Base-by-base conservation (phyloP, 2,888 invertebrate genomes). In the Caenorhabditis parvicauda region DNA sequence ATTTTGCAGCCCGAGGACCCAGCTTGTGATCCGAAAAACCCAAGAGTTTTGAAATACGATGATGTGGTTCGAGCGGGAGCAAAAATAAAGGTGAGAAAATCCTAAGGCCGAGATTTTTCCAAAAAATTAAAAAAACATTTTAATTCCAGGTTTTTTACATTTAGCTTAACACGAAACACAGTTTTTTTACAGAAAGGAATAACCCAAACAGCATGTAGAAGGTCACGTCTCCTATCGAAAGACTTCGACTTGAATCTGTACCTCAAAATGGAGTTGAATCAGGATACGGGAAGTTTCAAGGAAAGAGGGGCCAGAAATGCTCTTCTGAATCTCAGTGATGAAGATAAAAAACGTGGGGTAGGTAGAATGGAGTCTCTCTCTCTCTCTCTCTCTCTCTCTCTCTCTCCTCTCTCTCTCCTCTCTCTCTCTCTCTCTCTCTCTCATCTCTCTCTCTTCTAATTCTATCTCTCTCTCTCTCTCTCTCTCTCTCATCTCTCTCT, bases 251-350 rank as follows among this genome's bases (percentile, higher is more conserved):
- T 92, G 88, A 89, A 92, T 32, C 86, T 94, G 66, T 92, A 87
- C 82, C 86, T 93, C 72, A 94, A 94, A 84, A 92, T 92, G 82
- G 94, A 94, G 82, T 92, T 91, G 81, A 86, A 91, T 21, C 93
- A 93, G 83, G 88, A 87, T 67, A 94, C 93, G 19, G 94, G 93
- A 81, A 93, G 92, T 83, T 93, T 93, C 81, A 93, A 94, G 83
- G 94, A 94, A 82, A 87, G 94, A 60, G 94, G 94, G 0, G 94
- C 93, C 0, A 85, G 92, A n/a, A 90, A 90, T 79, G 89, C 91
- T 0, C 83, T 94, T 44, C 82, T 90, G 44, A 88, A 88, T 82
- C 84, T 94, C 2, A 83, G 59, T 4, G 70, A 83, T 52, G 88
- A 89, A 35, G 87, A 90, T 72, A 88, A 87, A 77, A 82, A 84